Evolutionary conservation across 2,113 vertebrate genomes (phyloP), one percentile per base, ranked within the genome.

Genomic region (Calcarius ornatus): DNA sequence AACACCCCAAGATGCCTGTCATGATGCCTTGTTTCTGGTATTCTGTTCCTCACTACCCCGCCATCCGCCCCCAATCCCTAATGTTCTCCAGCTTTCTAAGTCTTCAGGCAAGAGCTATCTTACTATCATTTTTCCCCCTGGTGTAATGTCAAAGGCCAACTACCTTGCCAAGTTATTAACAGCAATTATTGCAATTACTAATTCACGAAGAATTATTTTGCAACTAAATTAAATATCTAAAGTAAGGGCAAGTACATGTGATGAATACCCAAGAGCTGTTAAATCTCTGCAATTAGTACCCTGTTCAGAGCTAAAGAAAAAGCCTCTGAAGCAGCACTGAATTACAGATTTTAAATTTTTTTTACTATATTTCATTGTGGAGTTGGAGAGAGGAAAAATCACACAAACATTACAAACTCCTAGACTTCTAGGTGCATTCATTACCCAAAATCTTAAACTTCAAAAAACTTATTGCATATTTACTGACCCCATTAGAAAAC

Each of bases 201-300:
- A 87, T 76, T 69, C 61, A 92, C 8, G 8, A 53, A 87, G 11
- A 69, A 93, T 50, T 85, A 71, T 76, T 93, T 90, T 86, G 28
- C 38, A 88, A 91, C 77, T 83, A 75, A 92, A 81, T 92, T 72
- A 92, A 91, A 68, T 61, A 76, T 47, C 81, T 91, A 38, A 93
- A 93, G 71, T 88, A 90, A 88, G 48, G 77, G 50, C 38, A 88
- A 92, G 76, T 63, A 80, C 7, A 53, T 79, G 54, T 53, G 81
- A 94, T 45, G 61, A 90, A 91, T 89, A 73, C 48, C 43, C 92
- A 68, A 90, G 76, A 80, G 71, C 72, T 95, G 57, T 95, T 86
- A 95, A 83, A 91, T 63, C 50, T 61, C 47, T 88, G 60, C 72
- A 92, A 95, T 93, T 91, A 95, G 54, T 66, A 77, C 12, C 25